phyloP scores from a whole-genome alignment of 2,888 invertebrate genomes.

The Tipula confusa region DNA sequence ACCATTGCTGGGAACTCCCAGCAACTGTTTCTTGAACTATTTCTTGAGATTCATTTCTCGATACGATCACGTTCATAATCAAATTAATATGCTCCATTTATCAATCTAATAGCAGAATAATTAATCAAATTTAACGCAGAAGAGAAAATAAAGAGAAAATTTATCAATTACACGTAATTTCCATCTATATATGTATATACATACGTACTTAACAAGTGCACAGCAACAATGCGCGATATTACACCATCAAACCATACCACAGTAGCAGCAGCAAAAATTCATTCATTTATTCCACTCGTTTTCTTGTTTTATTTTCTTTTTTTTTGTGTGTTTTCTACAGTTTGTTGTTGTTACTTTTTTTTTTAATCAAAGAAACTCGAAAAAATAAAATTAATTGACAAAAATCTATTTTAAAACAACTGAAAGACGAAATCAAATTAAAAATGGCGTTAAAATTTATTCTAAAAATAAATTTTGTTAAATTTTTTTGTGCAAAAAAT shows the following conservation, averaged over 20 bases:
- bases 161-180: neutral
- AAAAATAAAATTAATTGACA: neutral
- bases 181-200: neutral
- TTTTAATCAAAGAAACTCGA: neutral
- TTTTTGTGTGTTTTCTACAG: neutral
- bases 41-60: too few species aligned
- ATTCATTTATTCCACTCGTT: neutral
- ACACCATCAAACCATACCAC: neutral
- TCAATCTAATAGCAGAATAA: neutral
- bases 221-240: neutral
- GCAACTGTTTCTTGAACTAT: too few species aligned
- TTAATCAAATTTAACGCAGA: neutral
- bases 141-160: neutral
- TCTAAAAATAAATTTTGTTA: neutral
- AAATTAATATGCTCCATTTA: neutral
- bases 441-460: constrained; percentile 20
- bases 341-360: neutral
- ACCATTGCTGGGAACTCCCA: too few species aligned
- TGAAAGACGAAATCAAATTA: neutral
- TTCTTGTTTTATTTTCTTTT: too few species aligned
- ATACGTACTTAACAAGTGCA: too few species aligned
- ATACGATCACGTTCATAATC: neutral
- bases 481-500: neutral
- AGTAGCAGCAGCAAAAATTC: neutral
- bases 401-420: constrained; percentile 16